Evolutionary conservation across 2,113 vertebrate genomes (phyloP), one percentile per base, ranked within the genome.

Genomic region (Oryzias javanicus): DNA sequence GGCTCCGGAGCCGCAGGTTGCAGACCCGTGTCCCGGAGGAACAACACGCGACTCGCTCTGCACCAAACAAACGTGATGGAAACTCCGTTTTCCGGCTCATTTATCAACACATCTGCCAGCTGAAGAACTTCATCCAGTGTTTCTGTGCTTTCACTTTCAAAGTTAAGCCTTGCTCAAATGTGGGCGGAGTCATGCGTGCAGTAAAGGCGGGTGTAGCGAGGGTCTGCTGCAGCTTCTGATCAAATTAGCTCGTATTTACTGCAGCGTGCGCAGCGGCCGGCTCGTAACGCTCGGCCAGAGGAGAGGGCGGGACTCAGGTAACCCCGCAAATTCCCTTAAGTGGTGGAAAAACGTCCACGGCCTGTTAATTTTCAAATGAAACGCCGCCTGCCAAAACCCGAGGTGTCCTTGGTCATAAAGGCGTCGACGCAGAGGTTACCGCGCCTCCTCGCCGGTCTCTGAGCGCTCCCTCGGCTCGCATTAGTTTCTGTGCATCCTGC

Each of bases 361-460:
- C 69, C 72, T 83, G 88, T 89, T 88, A 84, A 89, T 90, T 88
- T 85, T 81, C 76, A 82, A 89, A 91, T 85, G 75, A 85, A 80
- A 85, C 64, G 55, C 60, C 66, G 74, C 84, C 81, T 80, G 73
- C 72, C 71, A 49, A 60, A 70, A 66, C 61, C 68, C 72, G 74
- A 78, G 86, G 81, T 83, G 88, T 88, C 91, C 89, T 91, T 90
- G 70, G 78, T 85, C 82, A 81, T 89, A 89, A 92, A 91, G 64
- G 59, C 64, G 74, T 48, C 80, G 72, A 76, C 25, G 53, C 76
- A 64, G 79, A 90, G 83, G 86, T 87, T 77, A 85, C 44, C 60
- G 64, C 60, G 62, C 35, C 74, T 72, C 42, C 14, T 35, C 51
- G 69, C 52, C 42, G 57, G 51, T 73, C 75, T 64, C 72, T 29